Evolutionary conservation across 2,113 vertebrate species (phyloP).

Genomic region (Cricetomys ansorgei): DNA sequence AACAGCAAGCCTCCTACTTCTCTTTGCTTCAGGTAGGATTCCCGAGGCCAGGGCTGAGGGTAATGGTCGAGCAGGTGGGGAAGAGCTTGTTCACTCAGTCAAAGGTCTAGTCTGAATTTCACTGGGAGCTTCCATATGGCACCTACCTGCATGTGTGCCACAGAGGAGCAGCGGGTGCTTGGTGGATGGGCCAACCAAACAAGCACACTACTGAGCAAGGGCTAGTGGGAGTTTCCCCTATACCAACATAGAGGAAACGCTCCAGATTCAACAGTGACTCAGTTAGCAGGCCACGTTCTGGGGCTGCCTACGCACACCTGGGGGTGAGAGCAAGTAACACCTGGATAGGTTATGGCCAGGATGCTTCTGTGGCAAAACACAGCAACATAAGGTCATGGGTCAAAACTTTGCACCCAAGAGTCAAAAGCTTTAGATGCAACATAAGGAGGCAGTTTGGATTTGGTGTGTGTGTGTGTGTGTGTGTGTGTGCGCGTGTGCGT

Average conservation of each 20-base stretch:
- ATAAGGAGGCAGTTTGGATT: background rate
- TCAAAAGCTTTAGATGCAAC: background rate
- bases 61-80: accelerated
- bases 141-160: background rate
- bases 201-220: background rate
- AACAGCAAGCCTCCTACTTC: background rate
- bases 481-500: too few relatives aligned
- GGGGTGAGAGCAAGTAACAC: background rate
- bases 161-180: background rate
- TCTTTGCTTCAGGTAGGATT: background rate
- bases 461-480: background rate
- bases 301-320: slow-evolving; percentile 56
- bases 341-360: background rate
- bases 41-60: background rate
- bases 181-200: background rate
- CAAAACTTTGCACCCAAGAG: background rate
- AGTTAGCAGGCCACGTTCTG: background rate
- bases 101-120: background rate
- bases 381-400: background rate
- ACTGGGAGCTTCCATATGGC: background rate
- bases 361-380: background rate
- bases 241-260: background rate
- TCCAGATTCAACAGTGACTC: background rate
- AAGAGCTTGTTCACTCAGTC: background rate
- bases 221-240: background rate